Base-by-base conservation (phyloP, 2,797 vertebrate species). In the Molossus alvarezi region DNA sequence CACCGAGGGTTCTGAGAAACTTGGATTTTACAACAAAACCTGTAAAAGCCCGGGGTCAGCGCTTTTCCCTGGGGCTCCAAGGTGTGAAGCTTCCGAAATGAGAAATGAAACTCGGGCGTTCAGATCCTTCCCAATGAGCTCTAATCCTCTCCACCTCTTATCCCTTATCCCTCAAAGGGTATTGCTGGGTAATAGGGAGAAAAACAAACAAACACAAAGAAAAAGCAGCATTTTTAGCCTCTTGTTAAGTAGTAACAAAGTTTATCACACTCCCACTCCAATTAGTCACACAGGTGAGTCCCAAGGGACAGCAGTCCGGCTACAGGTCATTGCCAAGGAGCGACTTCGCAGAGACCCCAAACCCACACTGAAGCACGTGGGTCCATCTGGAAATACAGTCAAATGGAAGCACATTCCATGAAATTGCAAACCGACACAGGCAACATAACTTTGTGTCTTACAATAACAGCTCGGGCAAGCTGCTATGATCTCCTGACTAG, bases 21-120 rank as follows among this genome's bases (percentile, higher is more conserved):
- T 98, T 90, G 3, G 95, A 97, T 98, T 99, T 99, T 98, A 98
- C 96, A 97, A 97, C 97, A 96, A 98, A 98, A 98, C 97, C 98
- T 98, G 97, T 98, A 98, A 98, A 98, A 98, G 96, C 97, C 96
- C 81, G n/a, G 97, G 97, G 98, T 99, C 98, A 98, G 97, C 98
- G 99, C 98, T 99, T 98, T 98, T 98, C 98, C 95, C 97, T 97
- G 98, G 98, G 98, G 96, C 98, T 87, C 95, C 69, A 98, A 99
- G 97, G 98, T 98, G 98, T 98, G 98, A 98, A 98, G 98, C 98
- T 98, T 97, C 98, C 96, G 93, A 98, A 98, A 97, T 97, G 98
- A 98, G 93, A 98, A 98, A 97, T 97, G 98, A 98, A 99, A 98
- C 98, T 98, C 98, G 98, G 98, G 98, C 96, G 98, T 98, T 97